phyloP scores from a whole-genome alignment of 2,113 vertebrate species.

The Lagenorhynchus albirostris region DNA sequence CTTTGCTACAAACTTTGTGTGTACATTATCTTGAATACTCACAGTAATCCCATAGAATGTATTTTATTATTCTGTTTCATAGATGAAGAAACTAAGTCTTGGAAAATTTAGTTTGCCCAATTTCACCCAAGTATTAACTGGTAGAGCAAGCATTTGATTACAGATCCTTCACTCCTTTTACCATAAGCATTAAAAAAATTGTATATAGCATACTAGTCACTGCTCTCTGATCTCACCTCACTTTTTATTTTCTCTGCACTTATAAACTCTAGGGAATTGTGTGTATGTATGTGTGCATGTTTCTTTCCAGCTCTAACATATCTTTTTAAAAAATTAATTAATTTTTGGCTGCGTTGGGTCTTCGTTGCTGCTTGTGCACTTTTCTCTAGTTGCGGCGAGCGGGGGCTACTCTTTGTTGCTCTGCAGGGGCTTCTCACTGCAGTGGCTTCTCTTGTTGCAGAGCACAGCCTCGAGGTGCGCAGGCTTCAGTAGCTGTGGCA shows the following conservation, averaged over 20 bases:
- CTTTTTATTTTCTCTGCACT: neutral
- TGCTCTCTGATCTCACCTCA: neutral
- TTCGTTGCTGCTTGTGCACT: too few species aligned
- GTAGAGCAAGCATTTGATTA: neutral
- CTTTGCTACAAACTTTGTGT: neutral
- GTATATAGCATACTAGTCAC: neutral
- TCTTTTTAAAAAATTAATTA: neutral
- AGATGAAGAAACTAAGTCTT: neutral
- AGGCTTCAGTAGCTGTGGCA: too few species aligned
- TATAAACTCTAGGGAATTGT: neutral
- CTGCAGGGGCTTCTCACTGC: too few species aligned
- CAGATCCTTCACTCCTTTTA: neutral
- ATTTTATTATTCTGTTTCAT: neutral
- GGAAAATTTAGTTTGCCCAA: neutral
- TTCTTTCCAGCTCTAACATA: neutral
- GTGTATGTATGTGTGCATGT: neutral
- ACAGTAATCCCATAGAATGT: neutral
- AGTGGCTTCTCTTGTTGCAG: too few species aligned
- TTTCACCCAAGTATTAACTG: neutral
- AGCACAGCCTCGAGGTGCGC: too few species aligned
- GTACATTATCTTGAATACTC: neutral
- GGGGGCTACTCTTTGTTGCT: too few species aligned
- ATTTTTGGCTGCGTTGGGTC: too few species aligned
- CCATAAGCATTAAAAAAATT: neutral
- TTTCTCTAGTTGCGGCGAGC: too few species aligned